Evolutionary conservation across 2,113 vertebrate species (phyloP), one percentile per base, ranked within the genome.

Genomic region (Proterorhinus semilunaris): DNA sequence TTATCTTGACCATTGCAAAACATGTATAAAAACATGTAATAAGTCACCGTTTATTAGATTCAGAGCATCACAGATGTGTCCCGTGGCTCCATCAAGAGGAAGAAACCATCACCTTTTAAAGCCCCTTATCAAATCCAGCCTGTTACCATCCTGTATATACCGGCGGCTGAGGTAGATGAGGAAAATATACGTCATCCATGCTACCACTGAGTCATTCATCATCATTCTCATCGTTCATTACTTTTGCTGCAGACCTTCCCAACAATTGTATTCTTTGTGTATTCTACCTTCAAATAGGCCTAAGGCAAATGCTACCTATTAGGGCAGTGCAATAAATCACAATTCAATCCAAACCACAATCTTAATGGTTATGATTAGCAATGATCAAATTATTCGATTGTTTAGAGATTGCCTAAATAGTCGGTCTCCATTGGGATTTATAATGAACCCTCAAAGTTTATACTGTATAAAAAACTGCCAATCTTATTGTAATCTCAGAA

Each of bases 11-110:
- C 27, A 3, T 36, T 36, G 27, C 27, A 47, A 47, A 6, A 47
- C 46, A 47, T 47, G 6, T 36, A 36, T 3, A 3, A 47, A 47
- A 6, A 47, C 46, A 47, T 47, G 2, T 36, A 36, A 36, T 36
- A 36, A 36, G 27, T 36, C 27, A 21, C 21, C 53, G 12, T 17
- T 42, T 36, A 36, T 85, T 76, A 94, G 93, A 92, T 94, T 88
- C 93, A 94, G 85, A 92, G 91, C 86, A 92, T 93, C 81, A 87
- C 91, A 11, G 91, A 93, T 62, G 87, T 88, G 45, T 93, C 91
- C 0, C 91, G 92, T 42, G 74, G 78, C 76, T 92, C 93, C 81
- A 89, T 92, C 71, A 91, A 84, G 80, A 89, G 90, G 83, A 92
- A 87, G 85, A 90, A 82, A 49, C 21, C 36, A 1, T 68, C 85